Base-by-base conservation (phyloP, 2,113 vertebrate species). In the Pungitius pungitius region DNA sequence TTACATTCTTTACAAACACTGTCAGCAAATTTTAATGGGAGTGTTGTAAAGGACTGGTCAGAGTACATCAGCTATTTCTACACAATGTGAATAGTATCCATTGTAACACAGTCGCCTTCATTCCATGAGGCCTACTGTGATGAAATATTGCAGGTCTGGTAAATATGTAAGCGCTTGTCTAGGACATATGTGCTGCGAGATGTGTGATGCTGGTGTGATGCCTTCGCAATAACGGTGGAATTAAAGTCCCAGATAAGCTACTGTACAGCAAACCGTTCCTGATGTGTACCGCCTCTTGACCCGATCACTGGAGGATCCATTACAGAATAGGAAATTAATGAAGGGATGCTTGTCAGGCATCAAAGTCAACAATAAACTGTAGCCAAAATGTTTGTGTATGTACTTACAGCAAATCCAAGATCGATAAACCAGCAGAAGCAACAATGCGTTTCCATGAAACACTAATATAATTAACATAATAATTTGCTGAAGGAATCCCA, bases 31-130 rank as follows among this genome's bases (percentile, higher is more conserved):
- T 61, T 22, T 37, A 63, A 47, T 52, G 8, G 58, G 18, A 45
- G 35, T 56, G 35, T 69, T 64, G 27, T 42, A 54, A 40, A 27
- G 24, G 40, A 75, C 59, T 70, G 64, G 52, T 65, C 47, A 55
- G 20, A 64, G 77, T 73, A 61, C 56, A 83, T 83, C 56, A 77
- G 30, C 49, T 49, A 22, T 39, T 27, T 24, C 11, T 0, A 24
- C 58, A 42, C 14, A 4, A 42, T 11, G 55, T 51, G 17, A 75
- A 64, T 30, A 27, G 60, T 2, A 52, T 37, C 13, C 20, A n/a
- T 27, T 55, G 22, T 9, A 1, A 64, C 57, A 24, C 37, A 65
- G 8, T 54, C 33, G 2, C 47, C 14, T 3, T 66, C 6, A 17
- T 15, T 47, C 49, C n/a, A 33, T 58, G 52, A 57, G 43, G 56